Conservation (phyloP, 2,113 vertebrate species). For the Narcine bancroftii region DNA sequence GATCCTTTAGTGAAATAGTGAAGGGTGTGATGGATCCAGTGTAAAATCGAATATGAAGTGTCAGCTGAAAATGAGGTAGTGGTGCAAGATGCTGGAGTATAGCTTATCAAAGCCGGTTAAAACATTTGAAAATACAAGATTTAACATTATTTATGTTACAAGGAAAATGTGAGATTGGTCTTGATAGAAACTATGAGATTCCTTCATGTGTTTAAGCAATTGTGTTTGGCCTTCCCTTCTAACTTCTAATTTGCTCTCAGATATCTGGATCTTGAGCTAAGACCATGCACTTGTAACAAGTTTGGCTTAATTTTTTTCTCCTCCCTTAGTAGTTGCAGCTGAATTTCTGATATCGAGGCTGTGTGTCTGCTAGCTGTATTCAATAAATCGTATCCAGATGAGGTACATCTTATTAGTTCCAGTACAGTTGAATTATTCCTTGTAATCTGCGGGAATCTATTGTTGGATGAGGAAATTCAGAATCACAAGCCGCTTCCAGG, state of each 20-base stretch:
- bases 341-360: background rate
- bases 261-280: background rate
- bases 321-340: background rate
- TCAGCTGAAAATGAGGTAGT: background rate
- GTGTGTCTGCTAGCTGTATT: background rate
- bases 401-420: background rate
- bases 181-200: background rate
- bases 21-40: no score
- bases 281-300: background rate
- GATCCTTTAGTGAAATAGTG: no score
- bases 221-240: background rate
- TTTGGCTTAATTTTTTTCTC: background rate
- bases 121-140: background rate
- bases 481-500: no score
- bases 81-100: background rate
- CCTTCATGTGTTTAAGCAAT: background rate
- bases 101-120: background rate
- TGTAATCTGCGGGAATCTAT: background rate
- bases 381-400: background rate
- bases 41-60: background rate
- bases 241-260: background rate
- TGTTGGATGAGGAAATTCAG: background rate
- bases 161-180: background rate
- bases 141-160: background rate
- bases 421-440: background rate